Conservation (phyloP, 2,113 vertebrate genomes). For the Girardinichthys multiradiatus region DNA sequence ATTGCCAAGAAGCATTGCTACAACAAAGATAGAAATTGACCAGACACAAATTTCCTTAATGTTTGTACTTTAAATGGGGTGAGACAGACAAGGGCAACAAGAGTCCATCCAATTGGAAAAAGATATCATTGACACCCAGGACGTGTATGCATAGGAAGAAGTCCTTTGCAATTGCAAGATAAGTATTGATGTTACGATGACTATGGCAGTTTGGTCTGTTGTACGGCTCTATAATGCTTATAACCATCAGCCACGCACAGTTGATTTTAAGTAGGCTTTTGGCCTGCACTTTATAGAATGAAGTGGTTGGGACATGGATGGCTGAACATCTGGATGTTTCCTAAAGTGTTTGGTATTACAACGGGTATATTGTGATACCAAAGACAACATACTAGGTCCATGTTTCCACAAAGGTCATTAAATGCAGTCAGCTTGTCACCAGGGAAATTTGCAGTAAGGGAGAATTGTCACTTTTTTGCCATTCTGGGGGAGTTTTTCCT, state of each 20-base stretch:
- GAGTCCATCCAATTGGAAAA: neutral
- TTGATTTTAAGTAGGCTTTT: neutral
- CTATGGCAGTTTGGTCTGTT: too few relatives aligned
- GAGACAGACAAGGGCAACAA: neutral
- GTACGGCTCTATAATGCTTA: neutral
- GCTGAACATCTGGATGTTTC: neutral
- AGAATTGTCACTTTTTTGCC: neutral
- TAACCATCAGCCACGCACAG: neutral
- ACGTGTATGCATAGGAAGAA: neutral
- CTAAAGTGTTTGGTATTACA: neutral
- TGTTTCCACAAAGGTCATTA: neutral
- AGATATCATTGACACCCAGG: neutral
- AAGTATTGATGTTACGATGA: neutral
- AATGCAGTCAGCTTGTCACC: neutral
- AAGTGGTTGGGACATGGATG: neutral
- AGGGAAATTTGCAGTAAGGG: too few relatives aligned
- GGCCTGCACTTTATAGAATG: neutral
- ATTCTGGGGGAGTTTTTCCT: neutral
- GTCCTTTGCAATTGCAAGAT: neutral
- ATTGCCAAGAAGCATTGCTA: too few relatives aligned
- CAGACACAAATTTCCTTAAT: too few relatives aligned
- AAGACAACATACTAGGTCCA: neutral
- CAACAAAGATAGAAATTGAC: too few relatives aligned
- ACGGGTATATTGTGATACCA: neutral
- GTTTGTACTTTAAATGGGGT: neutral